Evolutionary conservation across 2,113 vertebrate genomes (phyloP).

Genomic region (Myotis brandtii): DNA sequence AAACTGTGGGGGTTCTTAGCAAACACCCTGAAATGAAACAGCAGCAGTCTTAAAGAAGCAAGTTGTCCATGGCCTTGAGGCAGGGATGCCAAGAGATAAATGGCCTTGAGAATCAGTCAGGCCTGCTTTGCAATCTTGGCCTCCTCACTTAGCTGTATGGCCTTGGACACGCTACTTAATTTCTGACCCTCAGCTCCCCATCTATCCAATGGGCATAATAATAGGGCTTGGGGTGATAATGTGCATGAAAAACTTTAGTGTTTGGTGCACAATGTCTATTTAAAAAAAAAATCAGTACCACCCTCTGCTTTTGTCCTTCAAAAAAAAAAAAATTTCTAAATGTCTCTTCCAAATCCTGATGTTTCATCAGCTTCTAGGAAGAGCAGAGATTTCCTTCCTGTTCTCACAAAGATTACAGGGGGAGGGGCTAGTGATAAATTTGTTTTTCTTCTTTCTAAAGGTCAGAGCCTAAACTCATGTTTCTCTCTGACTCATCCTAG

Average conservation of each 20-base stretch:
- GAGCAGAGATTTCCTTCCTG: conserved; percentile 3
- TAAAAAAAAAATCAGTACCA: not conserved
- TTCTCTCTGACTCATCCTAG: conserved; percentile 66
- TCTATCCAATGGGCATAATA: not conserved
- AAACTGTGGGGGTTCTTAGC: not conserved
- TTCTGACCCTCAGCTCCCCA: not conserved
- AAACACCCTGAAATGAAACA: not conserved
- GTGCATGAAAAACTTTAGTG: not conserved
- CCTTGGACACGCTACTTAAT: not conserved
- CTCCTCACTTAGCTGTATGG: not conserved
- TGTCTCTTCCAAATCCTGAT: not conserved
- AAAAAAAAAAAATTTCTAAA: not conserved
- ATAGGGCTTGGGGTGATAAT: not conserved
- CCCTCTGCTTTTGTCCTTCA: not conserved
- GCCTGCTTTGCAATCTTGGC: not conserved
- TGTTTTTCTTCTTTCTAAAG: conserved; percentile 63
- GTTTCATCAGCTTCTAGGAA: not conserved
- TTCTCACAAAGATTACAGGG: not conserved
- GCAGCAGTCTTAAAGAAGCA: not conserved
- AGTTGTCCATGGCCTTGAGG: not conserved
- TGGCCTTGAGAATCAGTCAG: not conserved
- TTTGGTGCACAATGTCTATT: not conserved
- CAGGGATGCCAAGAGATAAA: not conserved
- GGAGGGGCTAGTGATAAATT: not conserved
- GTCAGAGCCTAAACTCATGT: conserved; percentile 29